These are phyloP conservation scores for Antheraea pernyi DNA, from an alignment of 1,140 invertebrate genomes.

Conservation along the genomic window DNA sequence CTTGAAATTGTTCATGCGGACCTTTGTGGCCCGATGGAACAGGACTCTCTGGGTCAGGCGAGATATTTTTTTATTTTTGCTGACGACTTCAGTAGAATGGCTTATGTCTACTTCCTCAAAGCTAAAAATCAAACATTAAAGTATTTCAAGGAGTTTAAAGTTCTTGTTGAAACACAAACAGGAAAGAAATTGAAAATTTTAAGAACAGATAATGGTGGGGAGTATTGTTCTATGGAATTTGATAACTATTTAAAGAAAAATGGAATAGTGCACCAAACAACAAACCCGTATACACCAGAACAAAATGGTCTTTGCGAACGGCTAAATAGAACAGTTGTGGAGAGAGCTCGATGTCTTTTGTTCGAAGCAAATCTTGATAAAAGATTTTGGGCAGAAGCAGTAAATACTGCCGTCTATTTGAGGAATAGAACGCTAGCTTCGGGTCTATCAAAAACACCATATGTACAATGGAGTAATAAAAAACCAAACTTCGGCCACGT, in stretches of 20 bases:
- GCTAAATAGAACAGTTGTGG: slow-evolving; percentile 23
- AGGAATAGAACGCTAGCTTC: slow-evolving; percentile 23
- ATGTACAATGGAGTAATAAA: too few species aligned
- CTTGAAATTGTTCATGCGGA: too few species aligned
- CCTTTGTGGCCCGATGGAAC: slow-evolving; percentile 24
- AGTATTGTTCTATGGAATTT: too few species aligned
- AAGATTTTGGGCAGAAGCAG: slow-evolving; percentile 26
- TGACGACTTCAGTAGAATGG: slow-evolving; percentile 28
- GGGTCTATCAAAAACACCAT: slow-evolving; percentile 23
- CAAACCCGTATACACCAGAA: too few species aligned
- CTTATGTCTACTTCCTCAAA: too few species aligned
- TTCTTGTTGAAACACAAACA: slow-evolving; percentile 23
- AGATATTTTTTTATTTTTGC: slow-evolving; percentile 28
- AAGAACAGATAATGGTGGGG: slow-evolving; percentile 26
- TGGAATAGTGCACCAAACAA: too few species aligned
- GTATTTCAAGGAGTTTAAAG: slow-evolving; percentile 26
- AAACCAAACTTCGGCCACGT: too few species aligned
- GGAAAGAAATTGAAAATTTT: slow-evolving; percentile 25
- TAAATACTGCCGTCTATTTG: slow-evolving; percentile 30
- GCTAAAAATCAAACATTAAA: too few species aligned
- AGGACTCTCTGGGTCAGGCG: slow-evolving; percentile 16
- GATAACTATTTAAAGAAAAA: too few species aligned
- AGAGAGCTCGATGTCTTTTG: slow-evolving; percentile 21
- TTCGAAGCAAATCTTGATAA: slow-evolving; percentile 17
- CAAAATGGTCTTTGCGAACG: slow-evolving; percentile 30